These are phyloP conservation scores for Thermophis baileyi DNA, from an alignment of 2,113 vertebrate genomes.

Conservation along the genomic window DNA sequence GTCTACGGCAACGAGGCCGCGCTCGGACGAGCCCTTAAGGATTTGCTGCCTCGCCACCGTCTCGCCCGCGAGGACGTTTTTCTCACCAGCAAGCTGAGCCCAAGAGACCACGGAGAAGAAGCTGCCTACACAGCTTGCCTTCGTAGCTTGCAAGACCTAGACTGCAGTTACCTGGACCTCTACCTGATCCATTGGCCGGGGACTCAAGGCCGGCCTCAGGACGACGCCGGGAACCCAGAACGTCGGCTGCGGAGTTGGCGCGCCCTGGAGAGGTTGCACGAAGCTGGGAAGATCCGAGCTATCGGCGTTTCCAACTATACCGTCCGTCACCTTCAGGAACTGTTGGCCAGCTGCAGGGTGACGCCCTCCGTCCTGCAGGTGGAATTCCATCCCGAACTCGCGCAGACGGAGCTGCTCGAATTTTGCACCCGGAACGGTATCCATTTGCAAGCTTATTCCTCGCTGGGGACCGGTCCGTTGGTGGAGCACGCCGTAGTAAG, in stretches of 20 bases:
- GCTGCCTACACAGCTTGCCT: slow-evolving; percentile 64
- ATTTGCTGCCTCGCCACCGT: slow-evolving; percentile 72
- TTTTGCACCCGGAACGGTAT: slow-evolving; percentile 68
- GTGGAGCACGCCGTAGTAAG: slow-evolving; percentile 61
- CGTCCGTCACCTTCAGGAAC: slow-evolving; percentile 66
- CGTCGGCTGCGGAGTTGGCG: slow-evolving; percentile 74
- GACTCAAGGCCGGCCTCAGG: slow-evolving; percentile 68
- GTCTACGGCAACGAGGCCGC: slow-evolving; percentile 77
- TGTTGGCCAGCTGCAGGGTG: slow-evolving; percentile 68
- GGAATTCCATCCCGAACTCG: slow-evolving; percentile 77
- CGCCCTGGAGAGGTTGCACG: slow-evolving; percentile 71
- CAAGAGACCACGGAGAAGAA: slow-evolving; percentile 70
- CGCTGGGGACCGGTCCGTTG: slow-evolving; percentile 73
- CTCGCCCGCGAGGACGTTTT: slow-evolving; percentile 73
- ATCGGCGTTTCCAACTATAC: slow-evolving; percentile 85
- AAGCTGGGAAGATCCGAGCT: slow-evolving; percentile 69
- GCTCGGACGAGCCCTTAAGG: slow-evolving; percentile 66
- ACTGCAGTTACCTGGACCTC: slow-evolving; percentile 75
- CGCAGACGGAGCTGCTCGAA: slow-evolving; percentile 67
- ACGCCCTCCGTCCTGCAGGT: slow-evolving; percentile 74
- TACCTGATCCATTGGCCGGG: slow-evolving; percentile 85
- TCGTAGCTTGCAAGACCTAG: slow-evolving; percentile 70
- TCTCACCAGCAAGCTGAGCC: slow-evolving; percentile 78
- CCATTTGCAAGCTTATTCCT: slow-evolving; percentile 80
- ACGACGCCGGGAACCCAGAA: slow-evolving; percentile 66